A percentile compares a stretch with the other conserved stretches of the same genome.
phyloP scores from a whole-genome alignment of 2,113 vertebrate species.

The Neofelis nebulosa region DNA sequence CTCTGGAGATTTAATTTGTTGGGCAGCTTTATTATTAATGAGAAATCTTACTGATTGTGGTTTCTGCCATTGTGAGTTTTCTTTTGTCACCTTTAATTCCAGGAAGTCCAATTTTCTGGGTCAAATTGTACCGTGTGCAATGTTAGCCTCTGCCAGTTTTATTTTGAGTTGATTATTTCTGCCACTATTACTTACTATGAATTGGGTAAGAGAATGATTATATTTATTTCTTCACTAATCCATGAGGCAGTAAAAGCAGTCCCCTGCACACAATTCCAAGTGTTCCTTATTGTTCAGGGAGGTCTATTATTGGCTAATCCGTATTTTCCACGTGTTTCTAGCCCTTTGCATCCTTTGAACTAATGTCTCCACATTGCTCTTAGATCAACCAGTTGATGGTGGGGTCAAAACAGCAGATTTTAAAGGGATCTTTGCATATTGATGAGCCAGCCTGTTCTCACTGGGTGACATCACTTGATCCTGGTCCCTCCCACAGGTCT shows the following conservation, averaged over 20 bases:
- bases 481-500: not conserved
- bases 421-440: not conserved
- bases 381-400: not conserved
- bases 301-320: not conserved
- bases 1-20: constrained; percentile 35
- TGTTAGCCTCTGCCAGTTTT: not conserved
- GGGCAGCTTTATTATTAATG: constrained; percentile 29
- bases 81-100: constrained; percentile 13
- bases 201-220: not conserved
- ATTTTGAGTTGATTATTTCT: constrained; percentile 2
- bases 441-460: not conserved
- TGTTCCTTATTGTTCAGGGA: not conserved
- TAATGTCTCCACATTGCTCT: not conserved
- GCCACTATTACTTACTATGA: not conserved
- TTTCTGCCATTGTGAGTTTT: constrained; percentile 4
- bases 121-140: not conserved
- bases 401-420: not conserved
- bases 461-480: not conserved
- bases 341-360: not conserved
- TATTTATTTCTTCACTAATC: not conserved
- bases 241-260: not conserved
- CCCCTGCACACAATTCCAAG: not conserved
- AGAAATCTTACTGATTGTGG: not conserved
- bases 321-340: not conserved
- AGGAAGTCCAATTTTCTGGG: constrained; percentile 9